These are phyloP conservation scores for Druon quercuslanigerum DNA, from an alignment of 1,140 invertebrate genomes.

Conservation along the genomic window DNA sequence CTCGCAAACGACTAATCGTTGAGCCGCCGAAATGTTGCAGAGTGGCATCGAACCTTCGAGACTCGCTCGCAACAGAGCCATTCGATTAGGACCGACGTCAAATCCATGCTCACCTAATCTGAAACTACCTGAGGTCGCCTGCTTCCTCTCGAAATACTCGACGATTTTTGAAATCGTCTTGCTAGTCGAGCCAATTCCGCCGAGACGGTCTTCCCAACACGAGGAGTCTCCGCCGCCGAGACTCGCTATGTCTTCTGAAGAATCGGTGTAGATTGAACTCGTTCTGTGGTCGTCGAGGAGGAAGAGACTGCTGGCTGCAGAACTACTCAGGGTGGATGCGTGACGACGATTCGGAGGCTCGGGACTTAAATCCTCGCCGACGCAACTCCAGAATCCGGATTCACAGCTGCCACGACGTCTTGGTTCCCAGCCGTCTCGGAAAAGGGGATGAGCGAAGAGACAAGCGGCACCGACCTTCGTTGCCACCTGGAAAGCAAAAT, in stretches of 20 bases:
- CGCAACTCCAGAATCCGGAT: conserved; percentile 91
- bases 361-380: conserved; percentile 81
- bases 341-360: conserved; percentile 72
- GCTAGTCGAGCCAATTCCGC: conserved; percentile 77
- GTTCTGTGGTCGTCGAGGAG: conserved; percentile 82
- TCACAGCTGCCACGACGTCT: conserved; percentile 89
- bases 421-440: conserved; percentile 74
- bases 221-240: conserved; percentile 84
- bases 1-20: conserved; percentile 85
- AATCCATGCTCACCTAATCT: conserved; percentile 59
- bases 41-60: conserved; percentile 67
- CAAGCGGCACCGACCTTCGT: conserved; percentile 72
- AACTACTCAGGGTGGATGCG: conserved; percentile 76
- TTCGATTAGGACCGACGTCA: conserved; percentile 61
- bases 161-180: conserved; percentile 88
- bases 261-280: conserved; percentile 90
- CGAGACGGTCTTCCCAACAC: conserved; percentile 81
- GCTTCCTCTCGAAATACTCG: conserved; percentile 90
- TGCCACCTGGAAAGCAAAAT: conserved; percentile 60
- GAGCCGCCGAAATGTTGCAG: conserved; percentile 71
- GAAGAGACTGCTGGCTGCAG: conserved; percentile 79
- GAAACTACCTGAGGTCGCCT: conserved; percentile 63
- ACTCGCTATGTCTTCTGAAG: conserved; percentile 89
- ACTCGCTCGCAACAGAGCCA: conserved; percentile 66
- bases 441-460: conserved; percentile 76